Conservation (phyloP, 2,113 vertebrate genomes). For the Nibea coibor region DNA sequence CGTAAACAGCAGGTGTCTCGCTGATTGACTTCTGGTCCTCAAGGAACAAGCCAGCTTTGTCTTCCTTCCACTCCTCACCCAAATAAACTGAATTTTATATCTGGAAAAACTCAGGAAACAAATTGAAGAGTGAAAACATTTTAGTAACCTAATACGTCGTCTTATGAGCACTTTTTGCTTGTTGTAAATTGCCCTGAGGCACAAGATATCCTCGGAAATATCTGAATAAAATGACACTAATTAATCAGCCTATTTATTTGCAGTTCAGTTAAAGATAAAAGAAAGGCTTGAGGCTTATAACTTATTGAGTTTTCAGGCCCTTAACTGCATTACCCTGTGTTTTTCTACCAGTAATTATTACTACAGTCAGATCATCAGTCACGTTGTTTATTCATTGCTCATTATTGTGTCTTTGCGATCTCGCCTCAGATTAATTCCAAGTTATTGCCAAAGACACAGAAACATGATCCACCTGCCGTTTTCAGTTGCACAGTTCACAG, state of each 20-base stretch:
- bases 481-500: not conserved
- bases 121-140: not conserved
- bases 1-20: not conserved
- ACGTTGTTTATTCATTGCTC: constrained; percentile 1
- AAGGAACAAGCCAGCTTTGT: not conserved
- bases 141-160: not conserved
- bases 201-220: not conserved
- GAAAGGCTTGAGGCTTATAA: not conserved
- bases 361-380: not conserved
- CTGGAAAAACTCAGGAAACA: not conserved
- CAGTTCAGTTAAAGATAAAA: not conserved
- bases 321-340: not conserved
- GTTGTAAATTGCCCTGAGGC: not conserved
- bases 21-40: constrained; percentile 4
- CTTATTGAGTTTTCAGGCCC: not conserved
- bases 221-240: not conserved
- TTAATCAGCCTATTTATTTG: not conserved
- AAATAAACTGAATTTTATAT: not conserved
- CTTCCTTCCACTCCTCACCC: not conserved
- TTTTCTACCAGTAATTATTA: constrained; percentile 4
- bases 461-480: not conserved
- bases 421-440: not conserved
- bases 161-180: not conserved
- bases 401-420: not conserved
- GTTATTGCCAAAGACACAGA: not conserved